Percentiles rank a stretch among this genome's conserved stretches.
These are phyloP conservation scores for Agrochola lota DNA, from an alignment of 2,888 invertebrate genomes.

Conservation along the genomic window DNA sequence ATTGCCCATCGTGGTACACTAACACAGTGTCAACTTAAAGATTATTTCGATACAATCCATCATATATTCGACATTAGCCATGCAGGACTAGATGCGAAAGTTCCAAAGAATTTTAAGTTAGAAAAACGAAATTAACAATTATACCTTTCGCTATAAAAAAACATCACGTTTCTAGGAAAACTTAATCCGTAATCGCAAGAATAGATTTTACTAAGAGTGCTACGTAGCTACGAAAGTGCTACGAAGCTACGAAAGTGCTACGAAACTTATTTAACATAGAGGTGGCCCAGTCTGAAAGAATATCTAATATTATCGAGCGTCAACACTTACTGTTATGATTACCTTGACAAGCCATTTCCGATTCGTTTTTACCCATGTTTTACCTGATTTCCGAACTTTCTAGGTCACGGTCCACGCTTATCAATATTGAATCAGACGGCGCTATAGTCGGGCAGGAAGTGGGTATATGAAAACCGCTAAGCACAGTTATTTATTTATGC, in stretches of 20 bases:
- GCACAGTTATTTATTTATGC: neutral
- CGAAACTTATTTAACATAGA: constrained; percentile 5
- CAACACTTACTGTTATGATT: neutral
- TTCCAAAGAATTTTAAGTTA: neutral
- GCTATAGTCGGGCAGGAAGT: neutral
- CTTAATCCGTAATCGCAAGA: neutral
- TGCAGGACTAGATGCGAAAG: neutral
- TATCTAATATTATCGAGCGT: neutral
- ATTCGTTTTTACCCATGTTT: neutral
- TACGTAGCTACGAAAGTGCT: constrained; percentile 20
- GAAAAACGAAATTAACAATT: neutral
- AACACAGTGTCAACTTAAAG: neutral
- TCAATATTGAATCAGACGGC: constrained; percentile 35
- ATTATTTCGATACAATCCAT: neutral
- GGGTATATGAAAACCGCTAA: neutral
- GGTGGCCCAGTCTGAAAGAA: neutral
- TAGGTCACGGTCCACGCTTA: constrained; percentile 14
- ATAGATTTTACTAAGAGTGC: constrained; percentile 11
- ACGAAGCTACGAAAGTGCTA: constrained; percentile 10
- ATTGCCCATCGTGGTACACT: neutral
- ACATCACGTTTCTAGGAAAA: neutral
- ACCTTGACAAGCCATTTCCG: neutral
- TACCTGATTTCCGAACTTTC: constrained; percentile 17
- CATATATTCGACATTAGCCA: neutral
- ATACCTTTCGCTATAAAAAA: neutral